phyloP scores from a whole-genome alignment of 2,797 vertebrate species.

The Manis crassicaudata region DNA sequence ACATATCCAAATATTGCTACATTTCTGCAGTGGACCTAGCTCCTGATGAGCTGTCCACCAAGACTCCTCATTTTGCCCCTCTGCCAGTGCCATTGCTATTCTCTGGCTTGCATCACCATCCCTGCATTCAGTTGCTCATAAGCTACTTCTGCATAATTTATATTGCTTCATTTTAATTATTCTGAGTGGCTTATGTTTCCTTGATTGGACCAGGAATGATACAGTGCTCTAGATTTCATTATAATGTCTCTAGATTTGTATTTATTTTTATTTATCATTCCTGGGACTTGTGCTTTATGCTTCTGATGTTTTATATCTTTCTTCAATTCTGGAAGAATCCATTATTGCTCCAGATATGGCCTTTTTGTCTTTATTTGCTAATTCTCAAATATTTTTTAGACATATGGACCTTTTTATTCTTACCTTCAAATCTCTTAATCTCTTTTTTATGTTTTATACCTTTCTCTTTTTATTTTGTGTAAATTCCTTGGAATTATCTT shows the following conservation, averaged over 20 bases:
- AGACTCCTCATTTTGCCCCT: background rate
- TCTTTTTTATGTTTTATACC: background rate
- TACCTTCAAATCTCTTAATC: background rate
- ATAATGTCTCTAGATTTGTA: background rate
- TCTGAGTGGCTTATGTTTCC: background rate
- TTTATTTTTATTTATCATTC: slow-evolving; percentile 9
- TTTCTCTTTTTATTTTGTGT: background rate
- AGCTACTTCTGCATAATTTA: background rate
- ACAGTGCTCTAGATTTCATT: background rate
- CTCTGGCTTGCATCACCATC: background rate
- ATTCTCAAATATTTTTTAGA: background rate
- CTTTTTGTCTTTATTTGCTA: background rate
- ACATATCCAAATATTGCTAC: background rate
- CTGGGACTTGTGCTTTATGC: background rate
- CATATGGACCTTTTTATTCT: background rate
- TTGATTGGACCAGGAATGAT: background rate
- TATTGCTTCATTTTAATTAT: background rate
- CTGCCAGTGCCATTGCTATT: background rate
- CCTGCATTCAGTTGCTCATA: background rate
- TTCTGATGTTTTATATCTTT: background rate
- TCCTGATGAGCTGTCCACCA: background rate
- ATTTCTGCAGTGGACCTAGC: background rate
- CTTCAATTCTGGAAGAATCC: background rate
- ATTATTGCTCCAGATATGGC: background rate
- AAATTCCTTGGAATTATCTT: slow-evolving; percentile 21